Evolutionary conservation across 2,797 vertebrate genomes (phyloP).

Genomic region (Eidolon dupreanum): DNA sequence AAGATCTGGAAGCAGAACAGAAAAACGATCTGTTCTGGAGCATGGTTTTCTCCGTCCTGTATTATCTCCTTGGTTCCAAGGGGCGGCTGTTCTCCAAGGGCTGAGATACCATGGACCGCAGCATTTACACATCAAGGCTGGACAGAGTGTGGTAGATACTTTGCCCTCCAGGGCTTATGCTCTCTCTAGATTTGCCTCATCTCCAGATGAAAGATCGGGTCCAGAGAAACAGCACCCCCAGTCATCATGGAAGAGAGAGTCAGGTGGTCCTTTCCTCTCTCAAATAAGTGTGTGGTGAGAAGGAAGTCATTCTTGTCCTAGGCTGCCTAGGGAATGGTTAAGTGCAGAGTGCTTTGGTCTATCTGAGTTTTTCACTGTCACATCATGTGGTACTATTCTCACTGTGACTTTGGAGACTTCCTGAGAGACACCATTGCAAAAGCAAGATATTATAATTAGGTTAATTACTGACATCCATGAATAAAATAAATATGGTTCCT

Average conservation of each 20-base stretch:
- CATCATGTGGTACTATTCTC: neutral
- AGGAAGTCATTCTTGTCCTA: neutral
- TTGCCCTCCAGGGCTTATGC: neutral
- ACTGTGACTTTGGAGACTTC: neutral
- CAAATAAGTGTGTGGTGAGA: neutral
- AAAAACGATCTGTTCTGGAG: neutral
- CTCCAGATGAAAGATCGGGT: neutral
- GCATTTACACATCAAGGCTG: neutral
- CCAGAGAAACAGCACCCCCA: neutral
- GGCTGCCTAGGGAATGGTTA: neutral
- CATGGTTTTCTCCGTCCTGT: neutral
- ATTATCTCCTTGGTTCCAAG: neutral
- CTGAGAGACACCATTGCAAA: neutral
- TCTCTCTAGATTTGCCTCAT: neutral
- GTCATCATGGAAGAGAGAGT: neutral
- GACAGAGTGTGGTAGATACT: fast-evolving
- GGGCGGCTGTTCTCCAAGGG: neutral
- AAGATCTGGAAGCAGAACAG: neutral
- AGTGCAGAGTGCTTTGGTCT: neutral
- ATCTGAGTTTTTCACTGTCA: neutral
- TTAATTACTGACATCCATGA: slow-evolving; percentile 75
- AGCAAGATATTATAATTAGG: slow-evolving; percentile 47
- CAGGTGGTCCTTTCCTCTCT: neutral
- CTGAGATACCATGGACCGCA: no score
- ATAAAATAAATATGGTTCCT: slow-evolving; percentile 28